Base-by-base conservation (phyloP, 2,113 vertebrate species). In the Neomonachus schauinslandi region DNA sequence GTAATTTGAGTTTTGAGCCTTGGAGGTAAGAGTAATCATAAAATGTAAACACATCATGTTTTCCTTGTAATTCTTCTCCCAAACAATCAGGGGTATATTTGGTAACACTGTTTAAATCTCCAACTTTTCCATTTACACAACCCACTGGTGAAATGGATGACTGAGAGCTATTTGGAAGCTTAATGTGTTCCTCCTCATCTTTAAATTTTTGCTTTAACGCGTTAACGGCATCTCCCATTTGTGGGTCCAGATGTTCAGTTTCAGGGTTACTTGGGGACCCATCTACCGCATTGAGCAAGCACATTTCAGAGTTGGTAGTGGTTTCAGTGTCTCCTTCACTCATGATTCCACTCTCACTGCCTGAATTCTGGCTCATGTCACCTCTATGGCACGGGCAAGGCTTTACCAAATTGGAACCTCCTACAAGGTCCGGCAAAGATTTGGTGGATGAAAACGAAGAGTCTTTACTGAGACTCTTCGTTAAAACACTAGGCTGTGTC, bases 261-360 rank as follows among this genome's bases (percentile, higher is more conserved):
- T 98, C 98, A 97, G 97, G 98, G 95, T 98, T 98, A 97, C 96
- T 98, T 80, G 98, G 98, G 85, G 97, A 98, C 72, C 94, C 98
- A 91, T 99, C 99, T 39, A 91, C 98, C 83, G 98, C 98, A 96
- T 98, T 98, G 69, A 98, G 93, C 95, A 99, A 98, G 97, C 99
- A 99, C 63, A 97, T 98, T 97, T 99, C 99, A 53, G 99, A 99
- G 98, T 98, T 99, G 21, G 98, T 99, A 1, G 98, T 98, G n/a
- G 98, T 99, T 98, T 99, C 99, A 7, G 98, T 98, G 74, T 99
- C 99, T 65, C 99, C 99, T 13, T 99, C 99, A 94, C 99, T 99
- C 39, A 99, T 99, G 19, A 99, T 99, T 49, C 99, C 99, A 90
- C 99, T 99, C 98, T 99, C 99, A 55, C 99, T 99, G 97, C 99